Base-by-base conservation (phyloP, 2,113 vertebrate species). In the Hemibagrus wyckioides region DNA sequence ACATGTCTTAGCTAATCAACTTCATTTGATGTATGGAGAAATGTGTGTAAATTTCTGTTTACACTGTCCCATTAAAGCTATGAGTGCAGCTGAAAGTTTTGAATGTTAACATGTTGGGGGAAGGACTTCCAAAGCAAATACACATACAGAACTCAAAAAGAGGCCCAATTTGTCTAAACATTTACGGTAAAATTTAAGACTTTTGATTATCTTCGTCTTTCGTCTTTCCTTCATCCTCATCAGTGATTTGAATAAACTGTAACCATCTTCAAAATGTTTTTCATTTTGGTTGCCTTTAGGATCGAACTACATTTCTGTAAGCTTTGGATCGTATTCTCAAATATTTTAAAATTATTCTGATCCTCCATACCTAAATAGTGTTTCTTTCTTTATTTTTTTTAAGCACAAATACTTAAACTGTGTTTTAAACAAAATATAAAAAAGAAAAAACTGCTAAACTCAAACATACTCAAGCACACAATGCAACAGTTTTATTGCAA, bases 401-500 rank as follows among this genome's bases (percentile, higher is more conserved):
- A 93, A 94, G 93, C 92, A 91, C 89, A 92, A 93, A 94, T 93
- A 94, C n/a, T n/a, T 94, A 91, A 94, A 93, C 86, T 61, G 88
- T 28, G 71, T 92, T 94, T 93, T 92, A 91, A 91, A 93, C 71
- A 41, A 80, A 33, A 80, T 36, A 79, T 91, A 88, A 93, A 92
- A 92, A 92, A 91, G 86, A 87, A 92, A 90, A 93, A 93, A 92
- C 94, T 94, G 91, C 91, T 93, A 92, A 94, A 95, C 94, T 94
- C 94, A 91, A 92, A 94, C 91, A 94, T 92, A 94, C 92, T 92
- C 93, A 94, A 91, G 89, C 91, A 92, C 86, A 75, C 91, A 87
- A 77, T 80, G 63, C 71, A 90, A 93, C 92, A 94, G 90, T 92
- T 90, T 85, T 59, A 92, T 93, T 93, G 92, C 93, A 91, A 91